These are phyloP conservation scores for Melanotaenia duboulayi DNA, from an alignment of 2,113 vertebrate species.

Conservation along the genomic window DNA sequence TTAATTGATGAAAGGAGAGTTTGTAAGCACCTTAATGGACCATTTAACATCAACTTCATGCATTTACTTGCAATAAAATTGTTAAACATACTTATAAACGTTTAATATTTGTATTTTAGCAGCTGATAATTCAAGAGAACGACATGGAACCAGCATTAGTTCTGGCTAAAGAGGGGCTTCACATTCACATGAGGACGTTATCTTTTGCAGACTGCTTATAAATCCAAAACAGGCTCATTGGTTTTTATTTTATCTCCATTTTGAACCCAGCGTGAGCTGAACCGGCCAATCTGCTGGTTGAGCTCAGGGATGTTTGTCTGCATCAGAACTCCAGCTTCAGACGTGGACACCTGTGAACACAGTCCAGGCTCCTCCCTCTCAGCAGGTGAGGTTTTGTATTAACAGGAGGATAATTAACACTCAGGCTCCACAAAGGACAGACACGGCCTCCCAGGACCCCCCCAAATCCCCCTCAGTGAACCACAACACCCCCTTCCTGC, in stretches of 20 bases:
- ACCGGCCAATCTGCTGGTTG: neutral
- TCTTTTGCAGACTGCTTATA: too few relatives aligned
- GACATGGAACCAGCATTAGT: too few relatives aligned
- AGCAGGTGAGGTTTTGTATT: slow-evolving; percentile 22
- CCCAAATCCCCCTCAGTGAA: neutral
- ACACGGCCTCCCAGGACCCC: neutral
- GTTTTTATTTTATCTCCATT: neutral
- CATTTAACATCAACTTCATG: too few relatives aligned
- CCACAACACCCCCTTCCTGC: neutral
- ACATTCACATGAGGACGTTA: too few relatives aligned
- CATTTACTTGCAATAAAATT: too few relatives aligned
- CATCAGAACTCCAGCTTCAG: neutral
- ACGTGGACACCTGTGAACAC: neutral
- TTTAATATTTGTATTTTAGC: too few relatives aligned
- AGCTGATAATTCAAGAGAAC: too few relatives aligned
- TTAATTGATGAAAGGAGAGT: too few relatives aligned
- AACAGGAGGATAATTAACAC: slow-evolving; percentile 24
- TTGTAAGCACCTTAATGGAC: too few relatives aligned
- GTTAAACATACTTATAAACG: too few relatives aligned
- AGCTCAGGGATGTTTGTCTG: neutral
- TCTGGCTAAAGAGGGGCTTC: too few relatives aligned
- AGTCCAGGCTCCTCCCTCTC: slow-evolving; percentile 8
- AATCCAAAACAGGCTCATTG: too few relatives aligned
- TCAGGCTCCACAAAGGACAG: neutral
- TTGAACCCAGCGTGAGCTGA: neutral